A percentile compares a stretch with the other conserved stretches of the same genome.
These are phyloP conservation scores for Mormyrus iriodes DNA, from an alignment of 2,113 vertebrate species.

Conservation along the genomic window DNA sequence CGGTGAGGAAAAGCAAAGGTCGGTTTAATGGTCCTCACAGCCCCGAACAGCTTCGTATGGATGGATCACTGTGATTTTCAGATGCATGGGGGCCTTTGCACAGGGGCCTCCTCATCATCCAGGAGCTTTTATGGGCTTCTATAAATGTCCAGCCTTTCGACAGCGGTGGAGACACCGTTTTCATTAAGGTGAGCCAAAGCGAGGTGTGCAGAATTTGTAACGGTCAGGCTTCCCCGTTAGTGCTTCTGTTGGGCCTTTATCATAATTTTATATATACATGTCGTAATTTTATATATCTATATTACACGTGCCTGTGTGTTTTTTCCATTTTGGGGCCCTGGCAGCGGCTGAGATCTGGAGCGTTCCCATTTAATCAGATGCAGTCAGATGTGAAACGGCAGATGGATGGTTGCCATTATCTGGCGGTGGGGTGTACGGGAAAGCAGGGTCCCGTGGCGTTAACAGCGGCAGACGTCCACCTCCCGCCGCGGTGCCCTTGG, in stretches of 20 bases:
- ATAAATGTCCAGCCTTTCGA: background rate
- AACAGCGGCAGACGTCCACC: slow-evolving; percentile 23
- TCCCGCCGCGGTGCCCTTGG: slow-evolving; percentile 20
- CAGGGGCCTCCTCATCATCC: too few species aligned
- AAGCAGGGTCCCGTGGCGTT: slow-evolving; percentile 12
- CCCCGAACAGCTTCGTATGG: slow-evolving; percentile 14
- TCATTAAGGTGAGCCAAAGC: slow-evolving; percentile 9
- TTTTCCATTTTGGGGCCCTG: background rate
- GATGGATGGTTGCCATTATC: slow-evolving; percentile 13
- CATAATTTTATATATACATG: background rate
- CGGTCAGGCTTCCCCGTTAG: background rate
- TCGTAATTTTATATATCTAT: background rate
- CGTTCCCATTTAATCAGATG: background rate
- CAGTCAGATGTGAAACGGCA: background rate
- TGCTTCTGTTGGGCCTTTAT: background rate
- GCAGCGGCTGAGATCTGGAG: background rate
- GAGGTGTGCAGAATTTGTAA: background rate
- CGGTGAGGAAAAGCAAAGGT: background rate
- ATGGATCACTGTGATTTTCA: background rate
- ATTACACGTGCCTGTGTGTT: background rate
- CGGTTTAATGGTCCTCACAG: background rate
- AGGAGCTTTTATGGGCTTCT: slow-evolving; percentile 9
- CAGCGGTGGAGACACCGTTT: slow-evolving; percentile 6
- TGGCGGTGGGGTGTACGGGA: background rate
- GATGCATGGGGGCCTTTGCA: background rate